A percentile compares a stretch with the other conserved stretches of the same genome.
These are phyloP conservation scores for Diploscapter pachys DNA, from an alignment of 1,140 invertebrate species.

Conservation along the genomic window DNA sequence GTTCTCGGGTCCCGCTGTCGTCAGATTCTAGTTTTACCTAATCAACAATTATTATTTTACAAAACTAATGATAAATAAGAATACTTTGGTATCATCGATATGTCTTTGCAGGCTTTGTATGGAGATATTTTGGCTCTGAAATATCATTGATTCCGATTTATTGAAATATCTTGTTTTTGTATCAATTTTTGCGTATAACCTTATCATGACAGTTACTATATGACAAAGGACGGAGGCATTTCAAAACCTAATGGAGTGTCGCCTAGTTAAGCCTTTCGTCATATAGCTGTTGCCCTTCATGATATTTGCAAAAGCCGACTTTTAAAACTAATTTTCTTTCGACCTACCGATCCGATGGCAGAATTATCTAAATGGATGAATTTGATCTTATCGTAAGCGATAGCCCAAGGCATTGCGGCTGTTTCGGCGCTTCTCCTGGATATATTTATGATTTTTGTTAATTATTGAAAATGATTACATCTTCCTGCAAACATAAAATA, in stretches of 20 bases:
- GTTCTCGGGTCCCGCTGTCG: not conserved
- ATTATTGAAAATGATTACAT: not conserved
- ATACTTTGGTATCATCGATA: slow-evolving; percentile 5
- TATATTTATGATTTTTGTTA: not conserved
- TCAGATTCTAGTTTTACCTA: not conserved
- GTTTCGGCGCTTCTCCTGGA: slow-evolving; percentile 1
- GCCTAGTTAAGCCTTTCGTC: slow-evolving; percentile 9
- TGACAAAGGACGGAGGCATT: not conserved
- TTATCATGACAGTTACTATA: slow-evolving; percentile 4
- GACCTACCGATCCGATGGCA: not conserved
- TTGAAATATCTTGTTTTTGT: not conserved
- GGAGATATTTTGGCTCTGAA: slow-evolving; percentile 20
- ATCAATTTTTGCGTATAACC: not conserved
- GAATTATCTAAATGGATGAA: not conserved
- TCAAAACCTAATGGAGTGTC: slow-evolving; percentile 1
- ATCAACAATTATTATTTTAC: not conserved
- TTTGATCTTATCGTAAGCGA: slow-evolving; percentile 1
- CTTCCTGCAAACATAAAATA: slow-evolving; percentile 21
- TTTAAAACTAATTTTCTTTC: not conserved
- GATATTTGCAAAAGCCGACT: not conserved
- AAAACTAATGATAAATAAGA: not conserved
- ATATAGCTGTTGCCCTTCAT: not conserved
- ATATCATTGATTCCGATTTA: not conserved
- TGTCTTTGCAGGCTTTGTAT: slow-evolving; percentile 12
- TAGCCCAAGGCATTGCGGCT: slow-evolving; percentile 10